Evolutionary conservation across 2,797 vertebrate genomes (phyloP).

Genomic region (Coendou prehensilis): DNA sequence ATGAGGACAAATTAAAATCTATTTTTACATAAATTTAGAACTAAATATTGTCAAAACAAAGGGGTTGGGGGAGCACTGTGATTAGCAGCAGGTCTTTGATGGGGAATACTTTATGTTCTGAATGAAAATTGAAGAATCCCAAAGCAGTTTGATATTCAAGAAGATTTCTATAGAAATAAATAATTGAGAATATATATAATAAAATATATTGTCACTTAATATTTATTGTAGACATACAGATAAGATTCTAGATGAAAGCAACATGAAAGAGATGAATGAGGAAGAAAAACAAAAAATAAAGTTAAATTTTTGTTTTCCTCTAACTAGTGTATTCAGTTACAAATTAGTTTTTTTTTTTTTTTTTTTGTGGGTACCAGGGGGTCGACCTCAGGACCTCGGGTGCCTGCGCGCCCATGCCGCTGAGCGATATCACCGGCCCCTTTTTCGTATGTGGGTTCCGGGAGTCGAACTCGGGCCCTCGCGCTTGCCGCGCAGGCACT

Average conservation of each 20-base stretch:
- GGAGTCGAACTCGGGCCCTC: too few species aligned
- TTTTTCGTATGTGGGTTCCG: too few species aligned
- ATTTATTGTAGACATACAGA: background rate
- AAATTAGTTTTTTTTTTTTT: background rate
- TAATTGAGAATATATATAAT: background rate
- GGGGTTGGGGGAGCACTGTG: background rate
- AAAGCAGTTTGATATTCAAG: background rate
- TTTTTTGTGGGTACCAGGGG: too few species aligned
- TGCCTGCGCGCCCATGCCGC: too few species aligned
- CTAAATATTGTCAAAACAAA: background rate
- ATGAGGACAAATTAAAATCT: background rate
- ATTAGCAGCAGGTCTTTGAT: too few species aligned
- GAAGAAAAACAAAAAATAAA: background rate
- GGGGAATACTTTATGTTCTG: background rate
- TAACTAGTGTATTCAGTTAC: background rate
- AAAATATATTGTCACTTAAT: background rate
- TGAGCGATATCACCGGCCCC: too few species aligned
- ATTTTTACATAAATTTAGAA: background rate
- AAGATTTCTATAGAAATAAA: background rate
- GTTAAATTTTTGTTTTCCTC: background rate
- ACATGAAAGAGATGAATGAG: background rate
- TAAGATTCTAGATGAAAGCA: background rate
- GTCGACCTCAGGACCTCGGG: too few species aligned
- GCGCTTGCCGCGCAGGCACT: too few species aligned
- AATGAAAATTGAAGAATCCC: background rate